phyloP scores from a whole-genome alignment of 2,113 vertebrate genomes.

The Haemorhous mexicanus region DNA sequence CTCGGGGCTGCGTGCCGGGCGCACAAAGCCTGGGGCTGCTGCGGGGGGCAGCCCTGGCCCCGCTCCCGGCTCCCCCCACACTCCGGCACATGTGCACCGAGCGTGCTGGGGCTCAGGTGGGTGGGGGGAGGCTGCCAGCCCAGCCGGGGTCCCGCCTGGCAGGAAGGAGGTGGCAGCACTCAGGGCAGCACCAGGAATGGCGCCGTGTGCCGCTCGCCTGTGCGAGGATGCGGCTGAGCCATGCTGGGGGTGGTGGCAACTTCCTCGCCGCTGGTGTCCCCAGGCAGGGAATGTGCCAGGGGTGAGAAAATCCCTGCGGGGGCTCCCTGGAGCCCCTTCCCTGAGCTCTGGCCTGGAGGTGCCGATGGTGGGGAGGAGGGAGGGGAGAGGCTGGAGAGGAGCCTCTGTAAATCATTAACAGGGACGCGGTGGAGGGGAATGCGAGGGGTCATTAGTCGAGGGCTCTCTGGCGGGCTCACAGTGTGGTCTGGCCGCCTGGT shows the following conservation, averaged over 20 bases:
- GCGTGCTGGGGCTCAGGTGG: not conserved
- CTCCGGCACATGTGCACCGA: not conserved
- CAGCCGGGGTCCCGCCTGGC: not conserved
- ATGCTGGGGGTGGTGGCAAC: rapidly evolving
- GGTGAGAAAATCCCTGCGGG: not conserved
- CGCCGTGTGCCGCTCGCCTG: rapidly evolving
- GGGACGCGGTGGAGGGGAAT: not conserved
- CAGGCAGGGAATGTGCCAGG: not conserved
- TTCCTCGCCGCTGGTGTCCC: not conserved
- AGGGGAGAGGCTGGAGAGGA: not conserved
- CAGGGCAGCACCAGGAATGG: not conserved
- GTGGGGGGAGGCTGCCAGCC: not conserved
- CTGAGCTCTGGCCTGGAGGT: not conserved
- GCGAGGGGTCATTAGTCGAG: not conserved
- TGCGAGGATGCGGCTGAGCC: rapidly evolving
- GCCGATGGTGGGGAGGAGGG: not conserved
- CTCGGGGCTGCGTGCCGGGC: constrained; percentile 14
- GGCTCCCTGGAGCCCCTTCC: not conserved
- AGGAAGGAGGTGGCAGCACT: not conserved
- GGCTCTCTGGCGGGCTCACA: not conserved
- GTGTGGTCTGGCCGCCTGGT: not conserved
- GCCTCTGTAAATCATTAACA: not conserved
- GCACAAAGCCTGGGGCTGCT: constrained; percentile 18
- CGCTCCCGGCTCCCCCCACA: rapidly evolving
- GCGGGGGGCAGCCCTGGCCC: not conserved